phyloP scores from a whole-genome alignment of 1,140 invertebrate species.

The Drosophila parvula region DNA sequence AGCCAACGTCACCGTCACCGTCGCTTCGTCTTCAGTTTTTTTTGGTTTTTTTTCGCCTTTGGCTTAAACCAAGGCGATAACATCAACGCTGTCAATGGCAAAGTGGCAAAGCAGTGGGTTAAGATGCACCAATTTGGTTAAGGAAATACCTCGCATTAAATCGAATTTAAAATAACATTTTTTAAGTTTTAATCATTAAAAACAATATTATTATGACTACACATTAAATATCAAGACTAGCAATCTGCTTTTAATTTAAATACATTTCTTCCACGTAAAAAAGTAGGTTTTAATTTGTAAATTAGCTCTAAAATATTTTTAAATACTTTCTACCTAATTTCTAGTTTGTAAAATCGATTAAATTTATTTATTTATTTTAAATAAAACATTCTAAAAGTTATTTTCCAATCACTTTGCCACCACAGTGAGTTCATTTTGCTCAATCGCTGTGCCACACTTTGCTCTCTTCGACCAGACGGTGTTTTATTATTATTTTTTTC shows the following conservation, averaged over 20 bases:
- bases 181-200: too few species aligned
- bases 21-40: constrained; percentile 23
- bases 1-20: constrained; percentile 58
- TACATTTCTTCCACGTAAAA: background rate
- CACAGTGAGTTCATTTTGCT: constrained; percentile 42
- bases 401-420: background rate
- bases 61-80: constrained; percentile 71
- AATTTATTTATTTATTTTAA: too few species aligned
- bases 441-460: constrained; percentile 53
- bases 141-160: background rate
- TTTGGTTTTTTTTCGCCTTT: constrained; percentile 32
- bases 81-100: constrained; percentile 72
- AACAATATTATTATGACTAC: too few species aligned
- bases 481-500: constrained; percentile 78
- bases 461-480: constrained; percentile 54
- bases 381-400: too few species aligned
- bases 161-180: background rate
- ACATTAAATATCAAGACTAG: background rate
- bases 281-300: background rate
- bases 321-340: too few species aligned
- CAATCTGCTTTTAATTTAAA: background rate
- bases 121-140: background rate
- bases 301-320: background rate
- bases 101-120: constrained; percentile 48
- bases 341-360: background rate